Percentiles rank a stretch among this genome's conserved stretches.
phyloP scores from a whole-genome alignment of 2,113 vertebrate species.

The Panthera tigris region DNA sequence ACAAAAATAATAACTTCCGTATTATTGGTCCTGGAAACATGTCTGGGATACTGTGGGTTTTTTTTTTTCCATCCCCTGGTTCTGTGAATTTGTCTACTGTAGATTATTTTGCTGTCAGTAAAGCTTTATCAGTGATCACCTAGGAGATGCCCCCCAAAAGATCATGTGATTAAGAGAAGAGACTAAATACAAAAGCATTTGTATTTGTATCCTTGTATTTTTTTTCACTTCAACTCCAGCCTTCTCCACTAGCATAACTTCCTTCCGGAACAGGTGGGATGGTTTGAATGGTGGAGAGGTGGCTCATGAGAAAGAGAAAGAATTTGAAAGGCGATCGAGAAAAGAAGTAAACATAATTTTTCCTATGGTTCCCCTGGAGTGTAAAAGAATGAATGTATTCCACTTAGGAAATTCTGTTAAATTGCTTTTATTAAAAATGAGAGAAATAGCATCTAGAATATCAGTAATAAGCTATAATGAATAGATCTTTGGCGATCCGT shows the following conservation, averaged over 20 bases:
- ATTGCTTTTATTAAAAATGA: conserved; percentile 33
- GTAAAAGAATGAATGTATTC: background rate
- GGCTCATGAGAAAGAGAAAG: background rate
- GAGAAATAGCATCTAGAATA: background rate
- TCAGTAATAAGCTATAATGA: background rate
- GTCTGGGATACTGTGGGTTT: background rate
- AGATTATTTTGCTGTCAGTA: background rate
- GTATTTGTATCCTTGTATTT: background rate
- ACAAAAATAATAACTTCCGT: background rate
- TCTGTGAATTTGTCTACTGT: background rate
- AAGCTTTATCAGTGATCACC: background rate
- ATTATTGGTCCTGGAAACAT: background rate
- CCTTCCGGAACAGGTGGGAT: background rate
- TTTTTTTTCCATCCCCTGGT: background rate
- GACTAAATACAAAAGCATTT: background rate
- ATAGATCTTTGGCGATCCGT: background rate
- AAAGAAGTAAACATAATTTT: background rate
- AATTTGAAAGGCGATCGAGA: background rate
- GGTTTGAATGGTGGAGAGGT: background rate
- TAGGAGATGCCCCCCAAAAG: background rate
- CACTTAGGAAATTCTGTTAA: background rate
- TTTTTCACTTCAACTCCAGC: background rate
- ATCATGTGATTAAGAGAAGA: background rate
- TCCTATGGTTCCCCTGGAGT: background rate
- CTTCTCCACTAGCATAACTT: background rate